phyloP scores from a whole-genome alignment of 2,113 vertebrate genomes.

The Daboia siamensis region DNA sequence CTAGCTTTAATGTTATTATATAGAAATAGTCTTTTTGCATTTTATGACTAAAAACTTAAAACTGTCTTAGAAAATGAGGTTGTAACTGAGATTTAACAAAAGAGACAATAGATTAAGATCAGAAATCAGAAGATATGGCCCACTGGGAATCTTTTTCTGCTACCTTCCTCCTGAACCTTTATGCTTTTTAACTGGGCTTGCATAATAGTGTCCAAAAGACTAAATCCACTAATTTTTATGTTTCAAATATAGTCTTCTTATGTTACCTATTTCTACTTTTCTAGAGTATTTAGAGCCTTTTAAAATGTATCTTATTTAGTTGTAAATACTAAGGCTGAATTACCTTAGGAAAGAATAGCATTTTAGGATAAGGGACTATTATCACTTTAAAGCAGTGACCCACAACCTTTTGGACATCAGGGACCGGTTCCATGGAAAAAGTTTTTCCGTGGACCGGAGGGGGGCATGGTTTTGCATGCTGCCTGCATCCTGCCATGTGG shows the following conservation, averaged over 20 bases:
- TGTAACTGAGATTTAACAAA: neutral
- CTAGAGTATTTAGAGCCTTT: neutral
- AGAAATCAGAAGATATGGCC: neutral
- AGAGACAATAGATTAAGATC: constrained; percentile 16
- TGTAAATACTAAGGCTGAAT: constrained; percentile 27
- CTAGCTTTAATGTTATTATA: constrained; percentile 3
- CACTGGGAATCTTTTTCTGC: neutral
- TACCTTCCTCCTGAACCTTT: neutral
- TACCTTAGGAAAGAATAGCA: neutral
- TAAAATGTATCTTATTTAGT: neutral
- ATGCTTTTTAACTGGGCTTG: neutral
- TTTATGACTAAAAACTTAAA: constrained; percentile 27
- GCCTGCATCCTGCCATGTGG: too few species aligned
- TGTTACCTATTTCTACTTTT: constrained; percentile 18
- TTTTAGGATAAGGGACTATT: constrained; percentile 2
- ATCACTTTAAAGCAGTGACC: neutral
- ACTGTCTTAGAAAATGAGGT: neutral
- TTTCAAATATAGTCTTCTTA: neutral
- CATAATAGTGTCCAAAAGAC: neutral
- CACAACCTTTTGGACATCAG: too few species aligned
- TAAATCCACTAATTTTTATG: neutral
- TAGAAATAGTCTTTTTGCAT: constrained; percentile 17
- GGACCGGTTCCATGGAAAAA: too few species aligned
- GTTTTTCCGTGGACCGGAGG: too few species aligned
- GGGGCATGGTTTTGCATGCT: too few species aligned